Conservation (phyloP, 2,797 vertebrate genomes). For the Numenius phaeopus region DNA sequence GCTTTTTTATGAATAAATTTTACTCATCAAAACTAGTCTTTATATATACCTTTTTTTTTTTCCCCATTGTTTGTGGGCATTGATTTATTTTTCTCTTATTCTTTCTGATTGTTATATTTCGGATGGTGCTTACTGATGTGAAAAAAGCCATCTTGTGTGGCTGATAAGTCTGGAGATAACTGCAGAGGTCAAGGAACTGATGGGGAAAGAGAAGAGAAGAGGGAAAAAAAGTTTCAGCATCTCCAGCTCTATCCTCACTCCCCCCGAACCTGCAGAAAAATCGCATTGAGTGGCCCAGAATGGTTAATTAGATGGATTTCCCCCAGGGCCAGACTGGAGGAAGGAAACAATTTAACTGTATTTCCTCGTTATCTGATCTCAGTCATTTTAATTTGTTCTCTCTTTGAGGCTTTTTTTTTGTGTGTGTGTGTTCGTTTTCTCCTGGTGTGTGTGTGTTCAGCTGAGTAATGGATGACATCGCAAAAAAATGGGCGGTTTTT, state of each 20-base stretch:
- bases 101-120: constrained; percentile 74
- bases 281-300: not conserved
- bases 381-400: constrained; percentile 46
- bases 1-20: constrained; percentile 62
- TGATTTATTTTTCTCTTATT: constrained; percentile 78
- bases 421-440: not conserved
- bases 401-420: constrained; percentile 27
- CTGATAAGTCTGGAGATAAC: constrained; percentile 78
- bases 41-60: not conserved
- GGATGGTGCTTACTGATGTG: constrained; percentile 78
- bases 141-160: constrained; percentile 73
- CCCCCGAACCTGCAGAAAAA: not conserved
- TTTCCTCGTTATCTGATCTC: constrained; percentile 65
- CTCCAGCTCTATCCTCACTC: not conserved
- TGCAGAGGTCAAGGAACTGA: constrained; percentile 69
- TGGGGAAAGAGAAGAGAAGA: constrained; percentile 7
- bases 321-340: constrained; percentile 3
- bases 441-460: not conserved
- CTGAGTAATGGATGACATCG: constrained; percentile 28
- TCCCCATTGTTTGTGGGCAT: constrained; percentile 59
- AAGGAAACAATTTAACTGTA: constrained; percentile 49
- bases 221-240: not conserved
- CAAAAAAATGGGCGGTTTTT: not conserved
- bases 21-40: constrained; percentile 44
- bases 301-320: constrained; percentile 43